Evolutionary conservation across 2,113 vertebrate genomes (phyloP), one percentile per base, ranked within the genome.

Genomic region (Sylvia atricapilla): DNA sequence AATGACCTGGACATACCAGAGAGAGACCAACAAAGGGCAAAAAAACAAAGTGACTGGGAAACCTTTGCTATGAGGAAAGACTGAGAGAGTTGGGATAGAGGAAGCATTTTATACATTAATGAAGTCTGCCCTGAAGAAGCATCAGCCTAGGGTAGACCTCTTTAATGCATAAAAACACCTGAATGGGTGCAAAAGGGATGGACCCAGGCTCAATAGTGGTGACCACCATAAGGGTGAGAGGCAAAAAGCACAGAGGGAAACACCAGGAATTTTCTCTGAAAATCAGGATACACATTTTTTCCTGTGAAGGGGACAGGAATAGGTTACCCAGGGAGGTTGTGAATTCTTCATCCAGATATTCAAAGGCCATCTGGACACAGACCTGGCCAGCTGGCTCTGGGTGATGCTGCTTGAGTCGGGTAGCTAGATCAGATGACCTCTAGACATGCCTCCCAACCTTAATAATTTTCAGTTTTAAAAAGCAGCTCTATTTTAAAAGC

Each of bases 1-100:
- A n/a, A 4, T 7, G 1, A 20, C 10, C 4, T 31, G 6, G 10
- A 15, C 7, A 13, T 33, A 22, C 18, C 4, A 3, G 22, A 85
- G 13, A 70, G 13, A 69, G 14, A 22, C 14, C 15, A 52, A 15
- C 3, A 49, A 82, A 69, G 28, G 14, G 5, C 7, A 17, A 15
- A 15, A 80, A 10, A 43, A 5, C 19, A 43, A 35, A 75, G 39
- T 9, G 6, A 21, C 8, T 25, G 9, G 21, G 74, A 5, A 21
- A 62, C 6, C 1, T 78, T 64, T 56, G 13, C 6, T 30, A 1
- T 3, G 18, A 78, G 15, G 15, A 56, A 69, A 73, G n/a, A 10
- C 16, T 73, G 39, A 70, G 39, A 31, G 4, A 63, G 4, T 11
- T 55, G n/a, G 8, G 7, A 39, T 6, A 13, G 50, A 52, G 25